Conservation (phyloP, 2,113 vertebrate genomes). For the Oxyruncus cristatus region DNA sequence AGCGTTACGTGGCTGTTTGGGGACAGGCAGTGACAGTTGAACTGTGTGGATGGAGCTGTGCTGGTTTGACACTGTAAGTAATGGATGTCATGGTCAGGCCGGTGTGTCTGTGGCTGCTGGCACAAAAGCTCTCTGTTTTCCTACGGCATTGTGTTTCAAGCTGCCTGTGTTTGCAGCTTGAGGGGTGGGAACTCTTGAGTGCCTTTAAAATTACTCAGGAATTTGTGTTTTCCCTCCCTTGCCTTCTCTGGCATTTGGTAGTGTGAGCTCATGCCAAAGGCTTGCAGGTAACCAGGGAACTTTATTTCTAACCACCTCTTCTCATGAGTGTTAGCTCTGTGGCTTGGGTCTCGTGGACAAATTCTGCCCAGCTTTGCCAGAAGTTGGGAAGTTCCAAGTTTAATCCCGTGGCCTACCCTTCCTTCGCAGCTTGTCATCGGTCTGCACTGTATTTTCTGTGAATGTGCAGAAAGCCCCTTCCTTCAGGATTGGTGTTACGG, state of each 20-base stretch:
- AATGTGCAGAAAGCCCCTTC: neutral
- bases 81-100: neutral
- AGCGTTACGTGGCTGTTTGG: fast-evolving
- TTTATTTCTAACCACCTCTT: neutral
- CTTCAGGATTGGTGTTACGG: too few relatives aligned
- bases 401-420: neutral
- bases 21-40: fast-evolving
- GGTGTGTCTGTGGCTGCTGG: neutral
- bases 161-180: neutral
- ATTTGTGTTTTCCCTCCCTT: neutral
- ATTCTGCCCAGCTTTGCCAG: neutral
- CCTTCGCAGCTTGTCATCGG: neutral
- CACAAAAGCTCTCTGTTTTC: neutral
- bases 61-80: fast-evolving
- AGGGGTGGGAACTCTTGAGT: neutral
- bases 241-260: neutral
- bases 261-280: neutral
- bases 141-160: fast-evolving
- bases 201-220: neutral
- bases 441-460: neutral
- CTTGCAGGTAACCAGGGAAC: neutral
- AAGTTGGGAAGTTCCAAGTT: neutral
- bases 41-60: neutral
- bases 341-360: neutral
- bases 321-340: neutral